phyloP scores from a whole-genome alignment of 2,113 vertebrate species.

The Elanoides forficatus region DNA sequence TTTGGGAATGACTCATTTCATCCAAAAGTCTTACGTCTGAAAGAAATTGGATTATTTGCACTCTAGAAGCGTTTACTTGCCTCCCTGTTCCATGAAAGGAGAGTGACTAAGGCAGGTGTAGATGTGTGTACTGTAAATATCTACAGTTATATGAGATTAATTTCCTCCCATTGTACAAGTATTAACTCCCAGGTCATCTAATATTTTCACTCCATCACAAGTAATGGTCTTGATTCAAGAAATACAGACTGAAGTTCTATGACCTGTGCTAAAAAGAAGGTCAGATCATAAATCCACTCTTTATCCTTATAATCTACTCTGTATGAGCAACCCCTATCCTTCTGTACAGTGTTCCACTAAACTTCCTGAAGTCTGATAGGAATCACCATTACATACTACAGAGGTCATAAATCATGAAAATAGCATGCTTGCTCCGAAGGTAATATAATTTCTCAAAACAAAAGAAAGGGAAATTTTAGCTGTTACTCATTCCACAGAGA shows the following conservation, averaged over 20 bases:
- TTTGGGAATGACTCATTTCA: not conserved
- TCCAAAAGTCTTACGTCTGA: not conserved
- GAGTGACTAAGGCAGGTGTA: not conserved
- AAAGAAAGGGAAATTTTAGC: not conserved
- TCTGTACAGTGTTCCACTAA: not conserved
- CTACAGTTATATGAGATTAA: not conserved
- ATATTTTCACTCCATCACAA: conserved; percentile 4
- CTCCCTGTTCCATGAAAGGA: not conserved
- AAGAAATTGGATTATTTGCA: not conserved
- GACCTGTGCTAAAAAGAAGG: not conserved
- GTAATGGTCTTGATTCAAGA: not conserved
- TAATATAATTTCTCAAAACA: not conserved
- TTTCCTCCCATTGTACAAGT: not conserved
- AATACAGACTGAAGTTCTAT: not conserved
- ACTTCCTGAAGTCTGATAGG: not conserved
- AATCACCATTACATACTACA: not conserved
- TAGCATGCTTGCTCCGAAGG: not conserved
- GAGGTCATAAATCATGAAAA: not conserved
- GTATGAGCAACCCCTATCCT: not conserved
- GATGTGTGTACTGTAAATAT: not conserved
- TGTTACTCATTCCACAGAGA: not conserved
- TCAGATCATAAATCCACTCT: not conserved
- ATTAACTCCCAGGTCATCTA: not conserved
- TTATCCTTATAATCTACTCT: not conserved
- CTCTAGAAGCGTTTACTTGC: not conserved